Base-by-base conservation (phyloP, 2,888 invertebrate genomes). In the Parnassius smintheus region DNA sequence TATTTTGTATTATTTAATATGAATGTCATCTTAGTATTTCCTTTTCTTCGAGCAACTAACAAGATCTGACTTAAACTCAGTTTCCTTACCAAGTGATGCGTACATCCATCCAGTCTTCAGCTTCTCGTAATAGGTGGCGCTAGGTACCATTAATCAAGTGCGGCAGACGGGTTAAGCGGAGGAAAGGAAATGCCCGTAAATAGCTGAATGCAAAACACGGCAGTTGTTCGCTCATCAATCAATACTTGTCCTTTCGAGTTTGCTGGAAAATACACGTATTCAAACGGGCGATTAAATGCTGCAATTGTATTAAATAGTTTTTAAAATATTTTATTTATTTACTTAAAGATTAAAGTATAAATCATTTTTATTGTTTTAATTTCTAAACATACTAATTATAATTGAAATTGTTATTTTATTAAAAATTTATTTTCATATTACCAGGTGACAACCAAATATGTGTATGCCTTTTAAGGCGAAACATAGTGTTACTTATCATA, bases 111-210 rank as follows among this genome's bases (percentile, higher is more conserved):
- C 76, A 79, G 74, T 72, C 70, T 66, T 70, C 72, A 66, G 67
- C 70, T 66, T 66, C 63, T 74, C 73, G 75, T 79, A 82, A 79
- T 81, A 82, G 81, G 82, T 80, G 79, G 70, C 76, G 78, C 80
- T 80, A 79, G 79, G 74, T 69, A 68, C 78, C 86, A 91, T 91
- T 88, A 87, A 90, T 91, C 90, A 91, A 82, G 65, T 67, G 70
- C 66, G 78, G 80, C 78, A 82, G 87, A 85, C 88, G 89, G 86
- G 86, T 85, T 88, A 87, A 88, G 86, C 85, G 82, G 79, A 90
- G 88, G 89, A 90, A 89, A 88, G 88, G 89, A 90, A 89, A 88
- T 88, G 81, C 86, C 88, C 88, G 89, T 90, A 91, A 91, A 91
- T 91, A 91, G 89, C 84, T 86, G 81, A 86, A 91, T 89, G 90